These are phyloP conservation scores for Drosophila paranaensis DNA, from an alignment of 2,888 invertebrate genomes.

Conservation along the genomic window DNA sequence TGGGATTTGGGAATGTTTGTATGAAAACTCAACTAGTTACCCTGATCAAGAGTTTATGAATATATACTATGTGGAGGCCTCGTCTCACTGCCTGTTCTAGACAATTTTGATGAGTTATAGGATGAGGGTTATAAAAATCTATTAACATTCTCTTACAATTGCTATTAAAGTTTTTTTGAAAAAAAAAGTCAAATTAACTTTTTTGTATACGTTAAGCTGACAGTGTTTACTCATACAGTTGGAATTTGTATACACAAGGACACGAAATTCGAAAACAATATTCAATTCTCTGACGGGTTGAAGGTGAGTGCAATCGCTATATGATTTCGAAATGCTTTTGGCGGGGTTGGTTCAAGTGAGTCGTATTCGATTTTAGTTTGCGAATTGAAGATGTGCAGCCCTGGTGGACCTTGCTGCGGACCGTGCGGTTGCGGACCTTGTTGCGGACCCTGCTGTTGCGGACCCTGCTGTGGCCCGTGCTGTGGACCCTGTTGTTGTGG, in stretches of 20 bases:
- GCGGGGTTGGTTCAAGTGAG: neutral
- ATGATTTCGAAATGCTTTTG: neutral
- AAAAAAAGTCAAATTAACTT: conserved; percentile 4
- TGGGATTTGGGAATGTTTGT: neutral
- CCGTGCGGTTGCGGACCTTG: conserved; percentile 27
- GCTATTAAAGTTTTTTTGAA: neutral
- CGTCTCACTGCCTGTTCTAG: no score
- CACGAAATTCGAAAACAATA: conserved; percentile 36
- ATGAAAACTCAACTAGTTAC: no score
- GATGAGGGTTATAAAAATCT: no score
- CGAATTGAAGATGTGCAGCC: conserved; percentile 63
- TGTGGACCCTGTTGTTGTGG: conserved; percentile 48
- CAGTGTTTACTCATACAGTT: neutral
- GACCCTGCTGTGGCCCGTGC: conserved; percentile 43
- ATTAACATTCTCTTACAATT: neutral
- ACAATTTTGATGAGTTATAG: no score
- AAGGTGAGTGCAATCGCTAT: conserved; percentile 30
- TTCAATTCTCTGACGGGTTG: conserved; percentile 69
- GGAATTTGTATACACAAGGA: conserved; percentile 5
- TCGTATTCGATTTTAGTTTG: conserved; percentile 2
- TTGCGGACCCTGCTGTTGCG: conserved; percentile 35
- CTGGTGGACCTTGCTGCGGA: conserved; percentile 38
- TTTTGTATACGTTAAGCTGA: conserved; percentile 5
- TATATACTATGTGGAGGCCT: no score
- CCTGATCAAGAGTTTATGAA: no score